These are phyloP conservation scores for Troilus luridus DNA, from an alignment of 2,888 invertebrate genomes.

Conservation along the genomic window DNA sequence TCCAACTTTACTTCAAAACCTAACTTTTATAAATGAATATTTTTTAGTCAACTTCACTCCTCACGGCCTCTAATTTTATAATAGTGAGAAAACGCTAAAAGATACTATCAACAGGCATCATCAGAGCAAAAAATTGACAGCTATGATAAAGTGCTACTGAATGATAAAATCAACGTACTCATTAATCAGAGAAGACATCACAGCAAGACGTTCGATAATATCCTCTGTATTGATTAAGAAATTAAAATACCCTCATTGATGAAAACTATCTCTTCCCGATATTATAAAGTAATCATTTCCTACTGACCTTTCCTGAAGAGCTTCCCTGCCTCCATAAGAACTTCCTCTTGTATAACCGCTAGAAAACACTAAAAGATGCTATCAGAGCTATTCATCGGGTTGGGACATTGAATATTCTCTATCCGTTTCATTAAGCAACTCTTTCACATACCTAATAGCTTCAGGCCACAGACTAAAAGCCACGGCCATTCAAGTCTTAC, in stretches of 20 bases:
- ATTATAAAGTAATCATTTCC: neutral
- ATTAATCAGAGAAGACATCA: too few relatives aligned
- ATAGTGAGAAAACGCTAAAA: too few relatives aligned
- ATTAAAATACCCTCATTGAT: too few relatives aligned
- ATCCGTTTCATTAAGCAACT: neutral
- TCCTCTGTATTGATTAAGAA: too few relatives aligned
- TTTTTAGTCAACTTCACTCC: too few relatives aligned
- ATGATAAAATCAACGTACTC: too few relatives aligned
- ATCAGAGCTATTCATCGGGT: neutral
- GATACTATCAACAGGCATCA: too few relatives aligned
- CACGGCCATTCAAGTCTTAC: neutral
- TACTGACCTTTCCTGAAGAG: neutral
- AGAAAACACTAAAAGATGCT: neutral
- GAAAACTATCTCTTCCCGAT: neutral
- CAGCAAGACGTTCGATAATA: too few relatives aligned
- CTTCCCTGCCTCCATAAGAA: neutral
- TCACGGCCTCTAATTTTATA: too few relatives aligned
- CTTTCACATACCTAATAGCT: neutral
- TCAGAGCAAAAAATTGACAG: too few relatives aligned
- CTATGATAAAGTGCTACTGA: too few relatives aligned
- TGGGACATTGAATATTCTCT: neutral
- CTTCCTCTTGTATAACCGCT: neutral
- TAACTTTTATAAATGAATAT: neutral
- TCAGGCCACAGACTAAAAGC: neutral
- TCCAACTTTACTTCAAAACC: neutral